phyloP scores from a whole-genome alignment of 1,140 invertebrate genomes.

The Brachionus asplanchnoidis region DNA sequence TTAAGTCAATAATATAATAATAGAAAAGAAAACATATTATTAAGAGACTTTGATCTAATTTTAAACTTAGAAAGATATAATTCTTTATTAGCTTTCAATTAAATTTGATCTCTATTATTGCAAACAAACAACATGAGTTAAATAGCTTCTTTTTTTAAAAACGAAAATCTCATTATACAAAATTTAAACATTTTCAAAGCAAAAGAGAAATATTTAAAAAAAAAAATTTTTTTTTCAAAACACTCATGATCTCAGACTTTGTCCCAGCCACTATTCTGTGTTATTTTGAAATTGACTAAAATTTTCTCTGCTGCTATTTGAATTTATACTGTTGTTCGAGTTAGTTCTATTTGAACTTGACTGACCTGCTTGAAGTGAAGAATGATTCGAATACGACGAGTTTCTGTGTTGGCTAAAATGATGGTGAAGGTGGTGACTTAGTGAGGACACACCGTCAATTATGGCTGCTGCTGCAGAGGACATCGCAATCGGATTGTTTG shows the following conservation, averaged over 20 bases:
- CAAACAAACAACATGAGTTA: conserved; percentile 1
- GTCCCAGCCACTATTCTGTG: conserved; percentile 3
- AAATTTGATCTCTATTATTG: background rate
- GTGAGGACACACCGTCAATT: conserved; percentile 25
- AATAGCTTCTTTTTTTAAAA: background rate
- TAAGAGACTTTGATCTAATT: background rate
- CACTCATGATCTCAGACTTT: background rate
- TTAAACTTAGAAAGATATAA: background rate
- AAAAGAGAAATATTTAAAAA: background rate
- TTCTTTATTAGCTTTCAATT: background rate
- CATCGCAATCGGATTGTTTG: background rate
- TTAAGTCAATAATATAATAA: background rate
- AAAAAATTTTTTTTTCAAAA: background rate
- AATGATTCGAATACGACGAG: conserved; percentile 2
- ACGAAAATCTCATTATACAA: background rate
- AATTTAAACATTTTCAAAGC: background rate
- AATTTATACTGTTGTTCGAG: background rate
- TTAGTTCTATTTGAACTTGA: background rate
- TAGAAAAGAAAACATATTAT: background rate
- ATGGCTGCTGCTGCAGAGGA: conserved; percentile 23
- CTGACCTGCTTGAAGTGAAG: background rate
- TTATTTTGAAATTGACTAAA: conserved; percentile 31
- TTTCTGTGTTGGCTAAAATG: conserved; percentile 30
- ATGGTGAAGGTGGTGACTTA: conserved; percentile 20
- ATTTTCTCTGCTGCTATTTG: background rate